Conservation (phyloP, 2,113 vertebrate genomes). For the Hippocampus comes region DNA sequence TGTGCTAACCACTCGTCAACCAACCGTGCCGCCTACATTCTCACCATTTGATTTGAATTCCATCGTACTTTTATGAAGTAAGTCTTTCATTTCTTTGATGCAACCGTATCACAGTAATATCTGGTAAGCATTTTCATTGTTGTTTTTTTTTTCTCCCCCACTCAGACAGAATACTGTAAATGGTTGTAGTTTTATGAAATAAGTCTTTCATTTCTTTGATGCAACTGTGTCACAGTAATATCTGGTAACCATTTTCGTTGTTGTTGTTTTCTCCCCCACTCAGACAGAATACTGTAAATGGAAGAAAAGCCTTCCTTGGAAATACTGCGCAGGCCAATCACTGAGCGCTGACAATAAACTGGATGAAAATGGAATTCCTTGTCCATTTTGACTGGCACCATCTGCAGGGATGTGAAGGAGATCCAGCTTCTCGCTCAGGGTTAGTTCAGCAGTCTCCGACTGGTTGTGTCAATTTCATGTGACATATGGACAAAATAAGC, state of each 20-base stretch:
- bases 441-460: not conserved
- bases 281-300: not conserved
- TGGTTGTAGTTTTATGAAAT: no score
- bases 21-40: no score
- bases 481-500: not conserved
- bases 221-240: no score
- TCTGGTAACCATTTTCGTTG: no score
- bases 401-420: not conserved
- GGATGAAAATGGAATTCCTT: not conserved
- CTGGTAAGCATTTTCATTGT: no score
- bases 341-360: not conserved
- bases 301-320: not conserved
- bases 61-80: no score
- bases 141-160: not conserved
- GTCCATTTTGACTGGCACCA: not conserved
- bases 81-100: no score
- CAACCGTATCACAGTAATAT: no score
- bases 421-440: not conserved
- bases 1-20: no score
- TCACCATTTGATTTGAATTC: no score
- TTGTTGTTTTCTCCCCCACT: not conserved
- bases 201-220: no score
- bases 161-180: not conserved
- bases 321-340: not conserved
- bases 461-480: not conserved